Evolutionary conservation across 2,797 vertebrate species (phyloP).

Genomic region (Telmatherina bonti): DNA sequence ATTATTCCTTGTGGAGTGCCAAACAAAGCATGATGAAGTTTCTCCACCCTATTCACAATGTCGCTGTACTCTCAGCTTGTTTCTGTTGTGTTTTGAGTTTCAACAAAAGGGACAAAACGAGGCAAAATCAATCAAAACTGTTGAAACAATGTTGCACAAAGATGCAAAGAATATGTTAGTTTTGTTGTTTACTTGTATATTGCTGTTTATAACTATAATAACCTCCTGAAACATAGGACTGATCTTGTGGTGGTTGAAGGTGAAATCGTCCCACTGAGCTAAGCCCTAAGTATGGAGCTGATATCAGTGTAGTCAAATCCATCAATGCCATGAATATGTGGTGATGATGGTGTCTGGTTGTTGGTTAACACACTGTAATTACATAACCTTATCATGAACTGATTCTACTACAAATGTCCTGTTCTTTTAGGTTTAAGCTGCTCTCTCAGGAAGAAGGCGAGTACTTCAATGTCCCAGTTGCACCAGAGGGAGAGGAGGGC

Average conservation of each 20-base stretch:
- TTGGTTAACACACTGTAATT: slow-evolving; percentile 42
- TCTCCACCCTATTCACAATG: neutral
- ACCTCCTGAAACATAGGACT: slow-evolving; percentile 3
- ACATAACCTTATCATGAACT: slow-evolving; percentile 51
- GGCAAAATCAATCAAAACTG: neutral
- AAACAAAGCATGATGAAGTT: neutral
- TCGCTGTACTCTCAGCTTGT: neutral
- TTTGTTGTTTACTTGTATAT: neutral
- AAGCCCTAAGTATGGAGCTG: too few species aligned
- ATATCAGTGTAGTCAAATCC: slow-evolving; percentile 14
- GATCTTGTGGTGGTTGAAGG: neutral
- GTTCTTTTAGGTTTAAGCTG: slow-evolving; percentile 91
- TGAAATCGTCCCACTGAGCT: neutral
- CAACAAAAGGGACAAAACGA: neutral
- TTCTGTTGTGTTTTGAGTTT: neutral
- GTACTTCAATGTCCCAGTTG: slow-evolving; percentile 96
- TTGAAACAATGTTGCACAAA: neutral
- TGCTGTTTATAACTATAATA: neutral
- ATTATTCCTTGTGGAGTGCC: neutral
- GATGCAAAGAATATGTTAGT: neutral
- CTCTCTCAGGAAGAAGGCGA: slow-evolving; percentile 98
- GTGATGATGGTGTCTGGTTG: slow-evolving; percentile 26
- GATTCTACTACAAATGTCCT: slow-evolving; percentile 61
- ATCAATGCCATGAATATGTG: neutral
- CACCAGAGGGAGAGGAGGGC: slow-evolving; percentile 94